phyloP scores from a whole-genome alignment of 2,797 vertebrate genomes.

The Neosilurus hyrtlii region DNA sequence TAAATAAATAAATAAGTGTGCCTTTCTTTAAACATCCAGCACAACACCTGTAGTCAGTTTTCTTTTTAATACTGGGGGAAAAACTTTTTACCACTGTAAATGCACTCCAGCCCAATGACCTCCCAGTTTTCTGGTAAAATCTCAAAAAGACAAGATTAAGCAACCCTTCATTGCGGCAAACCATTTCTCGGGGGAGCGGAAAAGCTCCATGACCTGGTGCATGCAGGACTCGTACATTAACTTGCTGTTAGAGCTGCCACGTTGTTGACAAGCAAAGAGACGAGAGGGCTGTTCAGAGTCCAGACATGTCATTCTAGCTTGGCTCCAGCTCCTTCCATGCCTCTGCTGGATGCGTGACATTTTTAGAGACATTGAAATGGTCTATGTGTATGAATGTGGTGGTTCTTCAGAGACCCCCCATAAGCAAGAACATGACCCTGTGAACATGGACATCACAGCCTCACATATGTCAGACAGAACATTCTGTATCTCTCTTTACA shows the following conservation, averaged over 20 bases:
- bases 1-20: background rate
- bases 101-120: background rate
- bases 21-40: background rate
- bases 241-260: conserved; percentile 3
- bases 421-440: conserved; percentile 8
- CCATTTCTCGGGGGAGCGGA: background rate
- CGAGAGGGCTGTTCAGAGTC: conserved; percentile 39
- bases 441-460: background rate
- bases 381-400: background rate
- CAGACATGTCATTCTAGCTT: conserved; percentile 64
- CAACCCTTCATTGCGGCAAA: background rate
- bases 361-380: conserved; percentile 50
- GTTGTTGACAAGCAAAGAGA: conserved; percentile 38
- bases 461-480: background rate
- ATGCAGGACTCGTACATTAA: background rate
- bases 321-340: conserved; percentile 62
- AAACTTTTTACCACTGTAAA: background rate
- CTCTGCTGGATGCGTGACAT: conserved; percentile 49
- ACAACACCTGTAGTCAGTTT: background rate
- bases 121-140: background rate
- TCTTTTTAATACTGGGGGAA: background rate
- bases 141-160: background rate
- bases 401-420: background rate
- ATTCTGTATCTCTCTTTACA: background rate
- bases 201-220: background rate